Percentiles rank a stretch among this genome's conserved stretches.
phyloP scores from a whole-genome alignment of 2,797 vertebrate species.

The Corythornis leucogaster region DNA sequence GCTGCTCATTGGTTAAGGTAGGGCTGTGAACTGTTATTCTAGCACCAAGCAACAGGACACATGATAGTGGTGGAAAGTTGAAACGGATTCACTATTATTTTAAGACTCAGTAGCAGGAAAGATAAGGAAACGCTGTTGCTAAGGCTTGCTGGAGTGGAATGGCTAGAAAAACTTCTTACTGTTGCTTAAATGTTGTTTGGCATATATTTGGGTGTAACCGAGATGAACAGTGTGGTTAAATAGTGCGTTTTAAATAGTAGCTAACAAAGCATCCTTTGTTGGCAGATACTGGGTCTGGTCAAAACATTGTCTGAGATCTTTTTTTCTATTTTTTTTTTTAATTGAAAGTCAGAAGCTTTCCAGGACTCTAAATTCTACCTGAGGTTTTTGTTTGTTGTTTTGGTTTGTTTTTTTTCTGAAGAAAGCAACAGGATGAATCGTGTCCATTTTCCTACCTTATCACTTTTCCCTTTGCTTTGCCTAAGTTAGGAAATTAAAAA shows the following conservation, averaged over 20 bases:
- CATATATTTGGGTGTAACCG: not conserved
- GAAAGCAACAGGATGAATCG: not conserved
- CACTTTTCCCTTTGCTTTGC: not conserved
- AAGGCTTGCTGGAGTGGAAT: not conserved
- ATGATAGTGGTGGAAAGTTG: conserved; percentile 15
- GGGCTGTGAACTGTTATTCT: not conserved
- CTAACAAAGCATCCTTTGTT: not conserved
- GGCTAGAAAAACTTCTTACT: not conserved
- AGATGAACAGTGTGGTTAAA: not conserved
- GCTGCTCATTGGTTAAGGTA: not conserved
- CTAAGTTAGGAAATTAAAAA: not conserved
- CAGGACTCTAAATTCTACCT: not conserved
- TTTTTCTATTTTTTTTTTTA: not conserved
- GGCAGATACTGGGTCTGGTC: not conserved
- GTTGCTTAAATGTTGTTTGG: not conserved
- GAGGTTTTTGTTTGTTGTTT: not conserved
- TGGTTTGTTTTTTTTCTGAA: not conserved
- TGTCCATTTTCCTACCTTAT: not conserved
- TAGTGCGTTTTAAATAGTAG: not conserved
- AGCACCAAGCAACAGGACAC: not conserved
- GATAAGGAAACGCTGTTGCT: conserved; percentile 3
- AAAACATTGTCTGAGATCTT: not conserved
- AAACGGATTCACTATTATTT: conserved; percentile 37
- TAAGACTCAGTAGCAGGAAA: not conserved
- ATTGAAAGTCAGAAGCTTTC: not conserved